Evolutionary conservation across 2,797 vertebrate species (phyloP).

Genomic region (Parotocinclus haroldoi): DNA sequence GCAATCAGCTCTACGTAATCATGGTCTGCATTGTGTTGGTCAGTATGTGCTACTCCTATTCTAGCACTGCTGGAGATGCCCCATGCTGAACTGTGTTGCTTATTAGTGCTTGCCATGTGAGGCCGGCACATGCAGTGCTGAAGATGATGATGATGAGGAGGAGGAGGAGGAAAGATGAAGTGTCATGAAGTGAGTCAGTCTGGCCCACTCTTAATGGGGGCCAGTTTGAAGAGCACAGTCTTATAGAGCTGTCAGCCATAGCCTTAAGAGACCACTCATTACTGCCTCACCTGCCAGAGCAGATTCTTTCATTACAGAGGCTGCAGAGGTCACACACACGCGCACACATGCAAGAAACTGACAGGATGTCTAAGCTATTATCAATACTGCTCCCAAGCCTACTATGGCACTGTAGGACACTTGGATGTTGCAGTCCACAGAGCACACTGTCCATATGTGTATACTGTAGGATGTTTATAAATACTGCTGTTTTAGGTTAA

Average conservation of each 20-base stretch:
- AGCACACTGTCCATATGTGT: background rate
- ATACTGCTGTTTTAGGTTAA: no score
- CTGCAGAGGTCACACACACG: slow-evolving; percentile 29
- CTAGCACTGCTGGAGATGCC: background rate
- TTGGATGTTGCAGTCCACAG: slow-evolving; percentile 1
- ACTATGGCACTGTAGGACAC: background rate
- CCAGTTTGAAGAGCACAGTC: slow-evolving; percentile 36
- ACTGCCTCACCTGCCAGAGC: slow-evolving; percentile 48
- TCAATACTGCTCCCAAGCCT: slow-evolving; percentile 27
- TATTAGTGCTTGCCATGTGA: slow-evolving; percentile 20
- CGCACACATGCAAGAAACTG: slow-evolving; percentile 13
- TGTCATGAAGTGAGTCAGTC: slow-evolving; percentile 27
- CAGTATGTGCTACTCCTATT: background rate
- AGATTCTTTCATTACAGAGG: slow-evolving; percentile 46
- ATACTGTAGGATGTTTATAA: no score
- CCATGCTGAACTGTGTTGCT: slow-evolving; percentile 3
- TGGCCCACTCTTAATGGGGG: slow-evolving; percentile 29
- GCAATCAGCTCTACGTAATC: no score
- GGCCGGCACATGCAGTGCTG: slow-evolving; percentile 7
- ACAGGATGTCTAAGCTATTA: slow-evolving; percentile 22
- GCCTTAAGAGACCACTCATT: slow-evolving; percentile 51
- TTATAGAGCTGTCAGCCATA: slow-evolving; percentile 48
- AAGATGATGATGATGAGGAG: slow-evolving; percentile 10
- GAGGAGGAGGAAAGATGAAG: background rate
- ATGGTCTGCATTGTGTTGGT: no score